phyloP scores from a whole-genome alignment of 1,140 invertebrate species.

The Hesperophylax magnus region DNA sequence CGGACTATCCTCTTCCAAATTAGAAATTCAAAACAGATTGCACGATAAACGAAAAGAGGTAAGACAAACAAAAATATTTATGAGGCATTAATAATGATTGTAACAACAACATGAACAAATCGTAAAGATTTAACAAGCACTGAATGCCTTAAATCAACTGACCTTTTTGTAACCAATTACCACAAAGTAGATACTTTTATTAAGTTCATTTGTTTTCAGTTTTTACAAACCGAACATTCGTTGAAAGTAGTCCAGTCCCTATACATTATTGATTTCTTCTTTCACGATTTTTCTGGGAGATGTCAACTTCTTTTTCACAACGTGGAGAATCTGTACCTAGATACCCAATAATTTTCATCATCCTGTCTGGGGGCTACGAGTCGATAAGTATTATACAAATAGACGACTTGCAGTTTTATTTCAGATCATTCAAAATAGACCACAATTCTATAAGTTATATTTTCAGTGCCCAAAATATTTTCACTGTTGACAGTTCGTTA shows the following conservation, averaged over 20 bases:
- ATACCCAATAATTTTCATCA: no score
- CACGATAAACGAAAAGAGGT: conserved; percentile 27
- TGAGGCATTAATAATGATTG: neutral
- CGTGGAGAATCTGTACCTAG: no score
- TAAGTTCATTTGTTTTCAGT: neutral
- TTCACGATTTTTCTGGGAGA: no score
- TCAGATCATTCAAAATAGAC: neutral
- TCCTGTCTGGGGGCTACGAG: neutral
- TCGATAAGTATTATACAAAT: neutral
- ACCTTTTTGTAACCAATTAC: neutral
- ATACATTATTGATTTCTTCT: no score
- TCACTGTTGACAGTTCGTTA: no score
- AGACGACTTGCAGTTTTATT: neutral
- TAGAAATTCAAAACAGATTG: conserved; percentile 21
- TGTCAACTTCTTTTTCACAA: no score
- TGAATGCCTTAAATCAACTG: neutral
- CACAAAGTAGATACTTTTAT: neutral
- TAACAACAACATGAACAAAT: neutral
- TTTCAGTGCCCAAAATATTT: neutral
- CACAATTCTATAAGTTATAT: neutral
- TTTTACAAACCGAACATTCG: neutral
- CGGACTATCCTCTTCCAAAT: conserved; percentile 35
- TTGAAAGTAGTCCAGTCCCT: no score
- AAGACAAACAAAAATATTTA: neutral
- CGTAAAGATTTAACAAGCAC: neutral